Conservation (phyloP, 2,888 invertebrate genomes). For the Nebria brevicollis region DNA sequence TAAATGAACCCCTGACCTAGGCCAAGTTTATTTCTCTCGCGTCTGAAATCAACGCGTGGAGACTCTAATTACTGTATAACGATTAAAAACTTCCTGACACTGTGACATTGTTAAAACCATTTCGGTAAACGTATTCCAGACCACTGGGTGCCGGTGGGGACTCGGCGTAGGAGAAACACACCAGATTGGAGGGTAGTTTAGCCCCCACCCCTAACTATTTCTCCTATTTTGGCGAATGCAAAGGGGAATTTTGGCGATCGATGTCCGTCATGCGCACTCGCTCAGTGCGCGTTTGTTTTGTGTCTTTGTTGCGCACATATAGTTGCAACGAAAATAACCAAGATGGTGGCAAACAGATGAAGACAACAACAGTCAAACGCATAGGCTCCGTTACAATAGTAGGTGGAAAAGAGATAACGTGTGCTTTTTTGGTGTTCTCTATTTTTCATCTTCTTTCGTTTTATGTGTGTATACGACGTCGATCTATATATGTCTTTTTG, state of each 20-base stretch:
- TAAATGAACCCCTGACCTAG: too few relatives aligned
- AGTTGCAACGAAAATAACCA: slow-evolving; percentile 11
- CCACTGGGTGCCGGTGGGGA: too few relatives aligned
- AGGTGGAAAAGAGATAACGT: slow-evolving; percentile 27
- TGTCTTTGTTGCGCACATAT: too few relatives aligned
- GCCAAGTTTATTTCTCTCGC: neutral
- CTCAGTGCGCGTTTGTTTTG: too few relatives aligned
- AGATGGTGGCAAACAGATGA: slow-evolving; percentile 40
- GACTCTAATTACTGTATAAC: slow-evolving; percentile 21
- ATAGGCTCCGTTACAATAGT: neutral
- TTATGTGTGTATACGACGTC: slow-evolving; percentile 20
- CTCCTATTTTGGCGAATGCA: too few relatives aligned
- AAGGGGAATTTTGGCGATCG: slow-evolving; percentile 13
- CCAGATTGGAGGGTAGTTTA: too few relatives aligned
- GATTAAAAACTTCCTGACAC: slow-evolving; percentile 30
- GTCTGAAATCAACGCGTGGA: slow-evolving; percentile 7
- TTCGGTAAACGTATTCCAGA: too few relatives aligned
- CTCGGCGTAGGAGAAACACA: too few relatives aligned
- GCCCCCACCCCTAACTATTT: too few relatives aligned
- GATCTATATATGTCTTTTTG: neutral
- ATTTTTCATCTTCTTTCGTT: neutral
- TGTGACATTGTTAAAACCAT: neutral
- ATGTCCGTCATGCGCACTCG: slow-evolving; percentile 26
- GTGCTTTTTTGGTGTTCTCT: slow-evolving; percentile 10
- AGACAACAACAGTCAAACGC: slow-evolving; percentile 28